phyloP scores from a whole-genome alignment of 2,113 vertebrate species.

The Bufo bufo region DNA sequence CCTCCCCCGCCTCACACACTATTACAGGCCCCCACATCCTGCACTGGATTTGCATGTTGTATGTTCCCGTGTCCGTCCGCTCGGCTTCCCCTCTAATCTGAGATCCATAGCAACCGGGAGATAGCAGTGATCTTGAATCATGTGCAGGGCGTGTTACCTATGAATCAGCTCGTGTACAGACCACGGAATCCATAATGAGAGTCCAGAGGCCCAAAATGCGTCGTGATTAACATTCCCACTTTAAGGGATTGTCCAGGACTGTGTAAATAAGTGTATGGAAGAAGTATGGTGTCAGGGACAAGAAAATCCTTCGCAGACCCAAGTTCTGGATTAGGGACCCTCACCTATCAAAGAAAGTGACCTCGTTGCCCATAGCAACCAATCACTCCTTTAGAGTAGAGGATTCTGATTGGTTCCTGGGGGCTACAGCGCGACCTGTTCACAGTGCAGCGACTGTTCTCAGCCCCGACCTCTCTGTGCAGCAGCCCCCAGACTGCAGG shows the following conservation, averaged over 20 bases:
- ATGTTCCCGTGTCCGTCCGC: background rate
- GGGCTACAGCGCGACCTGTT: no score
- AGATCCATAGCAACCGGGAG: background rate
- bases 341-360: no score
- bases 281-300: background rate
- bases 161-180: slow-evolving; percentile 17
- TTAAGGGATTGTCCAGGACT: background rate
- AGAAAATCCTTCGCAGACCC: no score
- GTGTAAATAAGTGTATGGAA: background rate
- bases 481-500: no score
- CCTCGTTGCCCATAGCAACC: no score
- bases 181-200: background rate
- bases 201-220: no score
- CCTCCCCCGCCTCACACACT: background rate
- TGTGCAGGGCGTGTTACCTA: background rate
- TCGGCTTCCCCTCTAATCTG: background rate
- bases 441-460: no score
- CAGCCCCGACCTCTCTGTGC: no score
- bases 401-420: no score
- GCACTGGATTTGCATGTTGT: background rate
- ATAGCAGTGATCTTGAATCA: background rate
- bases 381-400: no score
- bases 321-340: no score
- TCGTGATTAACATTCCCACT: no score
- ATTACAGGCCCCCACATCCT: background rate